Evolutionary conservation across 2,113 vertebrate genomes (phyloP).

Genomic region (Callocephalon fimbriatum): DNA sequence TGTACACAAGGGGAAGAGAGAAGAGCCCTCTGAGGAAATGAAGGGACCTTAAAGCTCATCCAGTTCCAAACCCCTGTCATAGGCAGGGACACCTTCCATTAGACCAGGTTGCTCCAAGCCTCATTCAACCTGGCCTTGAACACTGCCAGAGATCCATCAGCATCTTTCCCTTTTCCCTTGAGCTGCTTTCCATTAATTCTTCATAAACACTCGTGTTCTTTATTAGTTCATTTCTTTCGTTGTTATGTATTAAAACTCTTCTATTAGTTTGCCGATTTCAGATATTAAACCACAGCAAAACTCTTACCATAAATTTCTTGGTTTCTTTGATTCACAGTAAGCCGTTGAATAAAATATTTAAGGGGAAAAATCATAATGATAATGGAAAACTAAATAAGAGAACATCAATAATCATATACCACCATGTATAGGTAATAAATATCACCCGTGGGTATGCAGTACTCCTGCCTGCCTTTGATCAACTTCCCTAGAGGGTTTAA

Average conservation of each 20-base stretch:
- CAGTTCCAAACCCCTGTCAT: not conserved
- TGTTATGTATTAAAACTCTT: not conserved
- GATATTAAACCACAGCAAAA: fast-evolving
- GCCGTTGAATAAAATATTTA: not conserved
- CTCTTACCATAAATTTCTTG: not conserved
- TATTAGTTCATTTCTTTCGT: not conserved
- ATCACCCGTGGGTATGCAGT: fast-evolving
- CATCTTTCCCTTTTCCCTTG: not conserved
- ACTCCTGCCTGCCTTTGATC: not conserved
- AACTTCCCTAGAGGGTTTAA: not conserved
- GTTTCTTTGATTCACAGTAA: not conserved
- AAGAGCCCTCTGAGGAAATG: not conserved
- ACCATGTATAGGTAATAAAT: not conserved
- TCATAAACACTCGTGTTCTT: not conserved
- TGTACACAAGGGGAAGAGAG: too few relatives aligned
- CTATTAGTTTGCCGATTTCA: not conserved
- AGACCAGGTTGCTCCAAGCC: not conserved
- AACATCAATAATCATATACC: not conserved
- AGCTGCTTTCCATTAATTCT: not conserved
- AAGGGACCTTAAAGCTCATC: not conserved
- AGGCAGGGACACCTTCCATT: not conserved
- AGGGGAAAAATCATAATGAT: not conserved
- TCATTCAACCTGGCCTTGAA: not conserved
- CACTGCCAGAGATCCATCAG: not conserved
- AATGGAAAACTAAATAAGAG: not conserved